phyloP scores from a whole-genome alignment of 2,113 vertebrate genomes.

The Phodopus roborovskii region DNA sequence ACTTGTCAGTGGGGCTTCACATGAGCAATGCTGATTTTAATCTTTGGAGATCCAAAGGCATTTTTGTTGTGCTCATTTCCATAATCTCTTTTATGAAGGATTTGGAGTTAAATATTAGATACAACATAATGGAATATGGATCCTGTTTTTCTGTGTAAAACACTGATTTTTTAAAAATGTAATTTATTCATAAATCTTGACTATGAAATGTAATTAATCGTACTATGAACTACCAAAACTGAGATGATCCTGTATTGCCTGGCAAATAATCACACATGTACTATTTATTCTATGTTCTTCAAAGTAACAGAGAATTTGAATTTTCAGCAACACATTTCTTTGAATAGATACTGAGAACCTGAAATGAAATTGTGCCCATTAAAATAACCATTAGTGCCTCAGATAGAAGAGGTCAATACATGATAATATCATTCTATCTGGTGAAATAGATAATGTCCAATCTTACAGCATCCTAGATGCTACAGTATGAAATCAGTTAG shows the following conservation, averaged over 20 bases:
- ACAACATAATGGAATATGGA: constrained; percentile 60
- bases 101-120: constrained; percentile 71
- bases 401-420: neutral
- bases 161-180: neutral
- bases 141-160: constrained; percentile 59
- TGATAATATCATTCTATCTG: constrained; percentile 36
- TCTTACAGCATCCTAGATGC: neutral
- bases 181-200: constrained; percentile 52
- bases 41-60: constrained; percentile 72
- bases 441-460: constrained; percentile 27
- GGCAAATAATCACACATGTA: neutral
- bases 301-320: neutral
- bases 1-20: constrained; percentile 73
- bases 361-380: constrained; percentile 50
- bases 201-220: constrained; percentile 57
- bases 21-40: constrained; percentile 68
- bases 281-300: neutral
- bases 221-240: constrained; percentile 12
- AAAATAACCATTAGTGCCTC: constrained; percentile 45
- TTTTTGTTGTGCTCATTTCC: constrained; percentile 71
- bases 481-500: constrained; percentile 1
- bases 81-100: constrained; percentile 57
- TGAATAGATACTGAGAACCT: constrained; percentile 5
- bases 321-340: constrained; percentile 34
- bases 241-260: neutral